Evolutionary conservation across 2,797 vertebrate species (phyloP).

Genomic region (Tangara arthus): DNA sequence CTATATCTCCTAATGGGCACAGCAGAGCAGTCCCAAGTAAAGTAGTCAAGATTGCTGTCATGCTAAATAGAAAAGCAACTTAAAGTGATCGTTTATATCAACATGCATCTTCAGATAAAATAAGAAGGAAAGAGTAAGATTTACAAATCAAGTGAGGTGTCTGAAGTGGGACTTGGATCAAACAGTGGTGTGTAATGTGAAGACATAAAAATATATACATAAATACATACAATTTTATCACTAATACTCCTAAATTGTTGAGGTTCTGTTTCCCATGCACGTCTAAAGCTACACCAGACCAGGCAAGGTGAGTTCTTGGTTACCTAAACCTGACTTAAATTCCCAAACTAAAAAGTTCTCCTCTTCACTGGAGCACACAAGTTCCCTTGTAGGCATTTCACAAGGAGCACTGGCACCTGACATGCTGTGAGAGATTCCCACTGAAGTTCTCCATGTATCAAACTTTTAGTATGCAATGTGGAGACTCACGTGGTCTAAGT

Average conservation of each 20-base stretch:
- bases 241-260: background rate
- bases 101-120: background rate
- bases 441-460: background rate
- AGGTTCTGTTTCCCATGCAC: background rate
- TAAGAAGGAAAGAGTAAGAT: background rate
- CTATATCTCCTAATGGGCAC: background rate
- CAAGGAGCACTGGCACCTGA: background rate
- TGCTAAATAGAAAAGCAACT: background rate
- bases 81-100: constrained; percentile 22
- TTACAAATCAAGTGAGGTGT: background rate
- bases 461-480: background rate
- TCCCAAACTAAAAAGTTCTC: background rate
- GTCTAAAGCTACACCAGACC: background rate
- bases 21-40: background rate
- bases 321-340: background rate
- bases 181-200: background rate
- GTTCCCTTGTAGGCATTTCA: background rate
- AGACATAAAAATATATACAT: background rate
- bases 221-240: background rate
- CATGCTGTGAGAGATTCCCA: background rate
- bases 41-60: background rate
- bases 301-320: background rate
- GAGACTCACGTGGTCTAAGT: background rate
- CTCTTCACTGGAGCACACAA: background rate
- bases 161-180: background rate